Evolutionary conservation across 2,797 vertebrate species (phyloP), one percentile per base, ranked within the genome.

Genomic region (Miichthys miiuy): DNA sequence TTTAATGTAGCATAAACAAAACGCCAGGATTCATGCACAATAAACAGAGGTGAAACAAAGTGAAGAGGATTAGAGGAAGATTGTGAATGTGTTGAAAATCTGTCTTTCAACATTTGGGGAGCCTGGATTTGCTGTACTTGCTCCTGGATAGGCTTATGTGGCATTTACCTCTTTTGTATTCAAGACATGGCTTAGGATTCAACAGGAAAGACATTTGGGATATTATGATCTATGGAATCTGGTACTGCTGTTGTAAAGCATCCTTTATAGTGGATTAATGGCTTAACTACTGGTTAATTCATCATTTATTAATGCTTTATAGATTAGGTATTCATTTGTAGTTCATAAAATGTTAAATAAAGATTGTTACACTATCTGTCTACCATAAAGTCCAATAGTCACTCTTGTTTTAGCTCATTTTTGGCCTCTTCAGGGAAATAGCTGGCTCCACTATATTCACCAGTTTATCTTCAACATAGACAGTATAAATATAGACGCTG

Each of bases 131-230:
- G 57, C 54, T 78, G 42, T 67, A 48, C 50, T 67, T 85, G 78
- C 46, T 81, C 71, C 86, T 79, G 64, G 70, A 85, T 38, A 77
- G 75, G 71, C 62, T 84, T 84, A 77, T 85, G 80, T 86, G 2
- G 48, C 48, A 68, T 75, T 61, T 75, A 38, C 18, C 64, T 51
- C 25, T 18, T 50, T 82, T 72, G 74, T 80, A 71, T 69, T 34
- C 71, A 55, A 67, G 34, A 66, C 66, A 62, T 58, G 72, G 73
- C 30, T 81, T 61, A 72, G 58, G 68, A 51, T 52, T 75, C 41
- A 62, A 54, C 60, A 34, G 20, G 44, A 30, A 44, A 46, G 79
- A 44, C 55, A 23, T 58, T 18, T 23, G 23, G 12, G 69, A 72
- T 44, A 23, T 17, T 73, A 21, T 27, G 34, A 48, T 27, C 20